phyloP scores from a whole-genome alignment of 2,113 vertebrate genomes.

The Oreotrochilus melanogaster region DNA sequence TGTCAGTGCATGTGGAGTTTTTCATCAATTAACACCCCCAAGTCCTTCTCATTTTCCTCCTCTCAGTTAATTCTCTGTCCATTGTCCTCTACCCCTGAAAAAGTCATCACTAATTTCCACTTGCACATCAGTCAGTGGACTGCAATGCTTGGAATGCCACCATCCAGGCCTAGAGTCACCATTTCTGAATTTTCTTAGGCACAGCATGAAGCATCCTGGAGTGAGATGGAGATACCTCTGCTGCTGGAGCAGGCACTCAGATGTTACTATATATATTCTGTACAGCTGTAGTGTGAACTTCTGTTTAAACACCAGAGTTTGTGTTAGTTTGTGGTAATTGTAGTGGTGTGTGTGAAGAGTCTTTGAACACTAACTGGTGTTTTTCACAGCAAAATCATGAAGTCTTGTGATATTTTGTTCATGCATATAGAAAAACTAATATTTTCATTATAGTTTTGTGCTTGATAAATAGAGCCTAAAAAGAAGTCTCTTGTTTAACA shows the following conservation, averaged over 20 bases:
- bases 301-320: not conserved
- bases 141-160: no score
- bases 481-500: not conserved
- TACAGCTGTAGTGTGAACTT: not conserved
- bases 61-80: no score
- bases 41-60: no score
- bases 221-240: not conserved
- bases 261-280: not conserved
- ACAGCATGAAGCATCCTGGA: not conserved
- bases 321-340: not conserved
- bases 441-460: not conserved
- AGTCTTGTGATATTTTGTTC: not conserved
- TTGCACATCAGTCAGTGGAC: no score
- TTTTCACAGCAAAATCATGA: not conserved
- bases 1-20: no score
- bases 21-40: no score
- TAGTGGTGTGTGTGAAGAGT: not conserved
- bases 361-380: not conserved
- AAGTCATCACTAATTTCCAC: no score
- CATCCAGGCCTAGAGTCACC: not conserved
- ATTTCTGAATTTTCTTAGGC: not conserved
- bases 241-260: not conserved
- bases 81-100: no score
- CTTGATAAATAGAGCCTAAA: not conserved
- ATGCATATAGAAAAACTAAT: not conserved